Evolutionary conservation across 2,797 vertebrate species (phyloP).

Genomic region (Novumbra hubbsi): DNA sequence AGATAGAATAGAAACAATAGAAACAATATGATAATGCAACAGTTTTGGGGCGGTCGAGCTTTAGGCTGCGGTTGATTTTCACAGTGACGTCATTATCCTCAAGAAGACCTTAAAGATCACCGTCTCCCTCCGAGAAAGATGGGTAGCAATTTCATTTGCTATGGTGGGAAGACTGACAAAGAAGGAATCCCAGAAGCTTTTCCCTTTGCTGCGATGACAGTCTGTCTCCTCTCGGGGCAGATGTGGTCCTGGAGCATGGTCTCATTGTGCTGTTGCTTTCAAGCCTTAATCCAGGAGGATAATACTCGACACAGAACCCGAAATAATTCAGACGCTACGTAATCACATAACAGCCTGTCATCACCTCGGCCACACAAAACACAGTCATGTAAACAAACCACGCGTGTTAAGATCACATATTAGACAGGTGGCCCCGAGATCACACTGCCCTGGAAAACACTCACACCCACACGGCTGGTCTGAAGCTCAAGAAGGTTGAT

Average conservation of each 20-base stretch:
- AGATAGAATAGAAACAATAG: no score
- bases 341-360: constrained; percentile 12
- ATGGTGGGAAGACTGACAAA: no score
- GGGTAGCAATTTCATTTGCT: no score
- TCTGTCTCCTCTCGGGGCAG: constrained; percentile 20
- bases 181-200: no score
- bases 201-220: no score
- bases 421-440: constrained; percentile 7
- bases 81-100: constrained; percentile 41
- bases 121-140: constrained; percentile 31
- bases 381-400: constrained; percentile 23
- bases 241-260: constrained; percentile 10
- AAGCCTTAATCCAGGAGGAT: constrained; percentile 30
- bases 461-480: no score
- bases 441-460: no score
- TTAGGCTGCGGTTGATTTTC: constrained; percentile 38
- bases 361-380: constrained; percentile 15
- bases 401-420: constrained; percentile 33
- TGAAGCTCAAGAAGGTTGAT: no score
- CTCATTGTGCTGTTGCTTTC: constrained; percentile 51
- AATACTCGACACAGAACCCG: constrained; percentile 16
- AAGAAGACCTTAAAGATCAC: constrained; percentile 43
- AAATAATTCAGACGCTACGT: constrained; percentile 39
- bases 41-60: not conserved
- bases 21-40: not conserved